A percentile compares a stretch with the other conserved stretches of the same genome.
Evolutionary conservation across 2,888 invertebrate species (phyloP).

Genomic region (Electrophaes corylata): DNA sequence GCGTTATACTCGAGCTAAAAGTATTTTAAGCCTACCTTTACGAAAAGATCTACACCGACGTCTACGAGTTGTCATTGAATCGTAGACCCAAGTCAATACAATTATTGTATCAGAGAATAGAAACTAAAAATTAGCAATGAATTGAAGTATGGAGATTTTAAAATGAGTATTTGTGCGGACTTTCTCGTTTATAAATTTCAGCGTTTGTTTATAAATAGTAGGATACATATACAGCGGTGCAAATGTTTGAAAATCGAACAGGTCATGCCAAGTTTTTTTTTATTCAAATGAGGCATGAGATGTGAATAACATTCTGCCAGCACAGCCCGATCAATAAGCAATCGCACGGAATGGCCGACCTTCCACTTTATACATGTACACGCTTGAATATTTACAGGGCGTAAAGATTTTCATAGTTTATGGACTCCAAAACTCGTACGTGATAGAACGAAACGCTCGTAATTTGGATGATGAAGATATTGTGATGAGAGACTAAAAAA

Average conservation of each 20-base stretch:
- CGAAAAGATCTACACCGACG: no score
- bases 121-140: no score
- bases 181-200: no score
- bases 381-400: slow-evolving; percentile 45
- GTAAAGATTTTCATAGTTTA: slow-evolving; percentile 44
- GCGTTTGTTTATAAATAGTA: no score
- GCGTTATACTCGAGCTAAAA: not conserved
- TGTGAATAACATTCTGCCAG: not conserved
- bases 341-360: slow-evolving; percentile 39
- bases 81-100: no score
- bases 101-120: no score
- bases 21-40: not conserved
- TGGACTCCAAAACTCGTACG: slow-evolving; percentile 42
- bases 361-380: slow-evolving; percentile 35
- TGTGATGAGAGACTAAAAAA: not conserved
- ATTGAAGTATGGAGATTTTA: no score
- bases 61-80: no score
- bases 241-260: not conserved
- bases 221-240: no score
- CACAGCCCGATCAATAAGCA: slow-evolving; percentile 48
- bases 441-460: slow-evolving; percentile 31
- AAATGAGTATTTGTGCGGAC: no score
- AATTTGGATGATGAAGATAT: slow-evolving; percentile 20
- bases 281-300: not conserved
- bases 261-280: not conserved